phyloP scores from a whole-genome alignment of 2,888 invertebrate genomes.

The Parasteatoda lunata region DNA sequence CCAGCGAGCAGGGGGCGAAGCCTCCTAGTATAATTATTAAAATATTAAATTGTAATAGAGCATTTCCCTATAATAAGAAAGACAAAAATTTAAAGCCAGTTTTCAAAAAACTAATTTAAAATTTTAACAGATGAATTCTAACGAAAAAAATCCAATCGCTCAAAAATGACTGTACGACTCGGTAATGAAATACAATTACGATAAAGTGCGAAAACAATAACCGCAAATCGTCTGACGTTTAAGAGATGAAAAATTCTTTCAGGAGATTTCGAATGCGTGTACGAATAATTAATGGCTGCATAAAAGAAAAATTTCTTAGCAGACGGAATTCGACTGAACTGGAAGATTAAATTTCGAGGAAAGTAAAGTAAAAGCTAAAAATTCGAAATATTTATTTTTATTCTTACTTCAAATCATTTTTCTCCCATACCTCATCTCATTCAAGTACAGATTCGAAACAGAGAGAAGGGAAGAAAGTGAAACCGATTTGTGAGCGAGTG shows the following conservation, averaged over 20 bases:
- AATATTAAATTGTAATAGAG: too few relatives aligned
- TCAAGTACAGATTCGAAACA: background rate
- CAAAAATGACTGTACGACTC: background rate
- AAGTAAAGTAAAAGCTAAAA: conserved; percentile 37
- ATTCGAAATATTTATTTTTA: conserved; percentile 22
- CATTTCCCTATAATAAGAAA: too few relatives aligned
- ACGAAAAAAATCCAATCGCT: too few relatives aligned
- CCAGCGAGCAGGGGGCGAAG: too few relatives aligned
- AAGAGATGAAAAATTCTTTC: background rate
- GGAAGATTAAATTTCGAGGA: conserved; percentile 55
- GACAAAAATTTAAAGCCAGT: too few relatives aligned
- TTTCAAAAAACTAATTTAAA: too few relatives aligned
- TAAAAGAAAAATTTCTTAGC: conserved; percentile 8
- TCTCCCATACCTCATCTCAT: conserved; percentile 5
- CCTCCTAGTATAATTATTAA: too few relatives aligned
- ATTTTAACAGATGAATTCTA: too few relatives aligned
- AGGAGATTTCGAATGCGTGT: background rate
- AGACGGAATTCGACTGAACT: conserved; percentile 43
- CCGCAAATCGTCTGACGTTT: background rate
- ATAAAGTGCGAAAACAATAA: background rate
- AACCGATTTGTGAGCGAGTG: conserved; percentile 52
- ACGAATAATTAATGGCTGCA: conserved; percentile 30
- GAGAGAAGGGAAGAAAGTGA: conserved; percentile 30
- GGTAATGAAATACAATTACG: background rate
- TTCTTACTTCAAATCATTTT: conserved; percentile 4